Base-by-base conservation (phyloP, 2,797 vertebrate genomes). In the Cyprinella venusta region DNA sequence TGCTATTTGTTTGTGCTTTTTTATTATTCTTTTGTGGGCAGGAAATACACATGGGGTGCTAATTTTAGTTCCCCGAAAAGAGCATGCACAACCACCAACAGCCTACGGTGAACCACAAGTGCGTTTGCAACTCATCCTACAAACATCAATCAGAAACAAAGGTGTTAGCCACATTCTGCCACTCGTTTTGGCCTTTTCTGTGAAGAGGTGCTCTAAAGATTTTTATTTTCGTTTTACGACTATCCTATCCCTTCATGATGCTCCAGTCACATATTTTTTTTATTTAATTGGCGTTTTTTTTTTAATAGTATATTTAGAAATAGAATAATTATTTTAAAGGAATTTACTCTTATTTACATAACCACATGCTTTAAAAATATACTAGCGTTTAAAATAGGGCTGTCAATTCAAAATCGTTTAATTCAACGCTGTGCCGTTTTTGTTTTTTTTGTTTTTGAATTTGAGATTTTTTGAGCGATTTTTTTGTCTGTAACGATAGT, bases 131-230 rank as follows among this genome's bases (percentile, higher is more conserved):
- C 69, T 42, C 48, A 21, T 24, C 50, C 77, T 68, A 19, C 56
- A 83, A 54, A 42, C 69, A 76, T 70, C 65, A 89, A 79, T 83
- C 48, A 84, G 63, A 84, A 54, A 54, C 21, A 65, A 68, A 87
- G 63, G 68, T 79, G 48, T 63, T 75, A 64, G 81, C 42, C 85
- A 61, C 84, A 75, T n/a, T 40, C 36, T 33, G 30, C 24, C 30
- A 67, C 24, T 56, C 48, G 3, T 24, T 38, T 56, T 71, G 42
- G 18, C 56, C 59, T 76, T 82, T 82, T 59, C 71, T 67, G 71
- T 68, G 24, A 82, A 38, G 6, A 38, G 56, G 30, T n/a, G 19
- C 18, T 42, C 40, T 38, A 21, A 52, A 12, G 30, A 12, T 38
- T 56, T 40, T 16, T 36, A 42, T 40, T 76, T 76, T 38, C 2